Base-by-base conservation (phyloP, 35 echinoderm and acorn worm species). In the Acanthaster planci region DNA sequence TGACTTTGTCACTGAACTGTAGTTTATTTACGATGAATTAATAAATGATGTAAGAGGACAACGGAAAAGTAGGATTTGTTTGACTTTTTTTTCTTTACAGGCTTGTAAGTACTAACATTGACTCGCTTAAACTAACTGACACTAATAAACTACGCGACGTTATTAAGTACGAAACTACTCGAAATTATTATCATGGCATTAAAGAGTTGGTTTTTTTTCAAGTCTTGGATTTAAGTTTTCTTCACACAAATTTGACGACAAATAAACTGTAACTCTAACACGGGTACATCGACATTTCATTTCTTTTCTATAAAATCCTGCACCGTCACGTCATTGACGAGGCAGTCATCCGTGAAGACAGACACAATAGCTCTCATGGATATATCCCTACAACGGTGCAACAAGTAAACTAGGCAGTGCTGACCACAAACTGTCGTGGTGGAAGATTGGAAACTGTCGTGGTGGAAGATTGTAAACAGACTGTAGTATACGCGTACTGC, bases 351-450 rank as follows among this genome's bases (percentile, higher is more conserved):
- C 2, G 51, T 58, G 37, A 82, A 82, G 5, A 82, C 35, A 15
- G 37, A 3, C 16, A 7, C 7, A 39, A 57, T 82, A 57, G 80
- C 37, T 10, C 57, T 36, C 52, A 82, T 31, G 8, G 4, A 27
- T 55, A 82, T n/a, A 31, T 83, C 40, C 67, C 87, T 83, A 39
- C 79, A 76, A 15, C 38, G 54, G 14, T 55, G 59, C 47, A 75
- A 38, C 38, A 52, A 37, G 77, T 76, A 89, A 60, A 89, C 23
- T 68, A 89, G 31, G 44, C 87, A 89, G 39, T 89, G 83, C 36
- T 89, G 87, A 38, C 79, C 79, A 53, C 87, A 89, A 19, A 89
- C 80, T 30, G 78, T 89, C 18, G 55, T 52, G 56, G 39, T 38
- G 52, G 72, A 8, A 76, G 54, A n/a, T n/a, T n/a, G n/a, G n/a